Evolutionary conservation across 2,888 invertebrate species (phyloP).

Genomic region (Parapristionchus giblindavisi): DNA sequence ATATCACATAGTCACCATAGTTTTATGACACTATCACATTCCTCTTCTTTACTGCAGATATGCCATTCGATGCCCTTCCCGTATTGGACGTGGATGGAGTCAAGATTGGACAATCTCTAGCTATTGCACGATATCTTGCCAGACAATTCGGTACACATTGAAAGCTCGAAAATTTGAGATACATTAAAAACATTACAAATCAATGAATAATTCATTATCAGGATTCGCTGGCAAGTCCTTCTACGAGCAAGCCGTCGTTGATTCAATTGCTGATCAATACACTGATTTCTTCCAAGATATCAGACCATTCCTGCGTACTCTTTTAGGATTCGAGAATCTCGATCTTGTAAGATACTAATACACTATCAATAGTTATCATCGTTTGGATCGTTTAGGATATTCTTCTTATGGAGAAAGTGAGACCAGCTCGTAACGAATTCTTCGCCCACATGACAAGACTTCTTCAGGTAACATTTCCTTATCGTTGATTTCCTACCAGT

Average conservation of each 20-base stretch:
- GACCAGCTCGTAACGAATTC: constrained; percentile 33
- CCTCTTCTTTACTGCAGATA: constrained; percentile 7
- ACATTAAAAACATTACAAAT: not conserved
- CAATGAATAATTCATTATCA: not conserved
- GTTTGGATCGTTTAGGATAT: not conserved
- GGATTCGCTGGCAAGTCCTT: constrained; percentile 28
- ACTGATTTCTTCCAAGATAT: constrained; percentile 31
- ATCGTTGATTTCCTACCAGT: not conserved
- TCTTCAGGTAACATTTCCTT: constrained; percentile 10
- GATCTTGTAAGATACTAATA: constrained; percentile 3
- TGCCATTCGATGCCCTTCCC: constrained; percentile 37
- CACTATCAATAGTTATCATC: not conserved
- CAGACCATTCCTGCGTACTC: constrained; percentile 27
- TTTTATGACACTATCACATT: too few relatives aligned
- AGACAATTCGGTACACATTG: constrained; percentile 4
- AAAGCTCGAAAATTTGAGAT: too few relatives aligned
- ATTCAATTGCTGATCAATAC: constrained; percentile 33
- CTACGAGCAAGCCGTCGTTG: constrained; percentile 35
- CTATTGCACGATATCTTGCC: constrained; percentile 26
- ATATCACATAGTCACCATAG: too few relatives aligned
- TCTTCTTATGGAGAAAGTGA: constrained; percentile 16
- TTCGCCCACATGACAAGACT: constrained; percentile 29
- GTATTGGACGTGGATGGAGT: constrained; percentile 30
- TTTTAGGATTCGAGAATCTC: constrained; percentile 21
- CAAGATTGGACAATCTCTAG: constrained; percentile 24